Evolutionary conservation across 2,113 vertebrate genomes (phyloP), one percentile per base, ranked within the genome.

Genomic region (Elaphurus davidianus): DNA sequence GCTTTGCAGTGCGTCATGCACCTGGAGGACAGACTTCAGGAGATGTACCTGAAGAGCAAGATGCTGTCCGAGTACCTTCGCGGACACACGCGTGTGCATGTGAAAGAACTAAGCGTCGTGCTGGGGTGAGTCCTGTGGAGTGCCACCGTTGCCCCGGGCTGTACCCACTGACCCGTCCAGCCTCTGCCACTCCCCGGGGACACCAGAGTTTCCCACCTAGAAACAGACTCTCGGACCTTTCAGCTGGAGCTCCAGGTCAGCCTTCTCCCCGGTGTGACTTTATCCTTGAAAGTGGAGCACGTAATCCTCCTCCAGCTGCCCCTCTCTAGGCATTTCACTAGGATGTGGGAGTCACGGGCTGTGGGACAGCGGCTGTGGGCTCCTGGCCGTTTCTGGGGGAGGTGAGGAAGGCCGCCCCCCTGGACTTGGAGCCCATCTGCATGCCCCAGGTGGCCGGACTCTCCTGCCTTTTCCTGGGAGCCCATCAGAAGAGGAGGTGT

Each of bases 41-140:
- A 99, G 98, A 98, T 99, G 98, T 99, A 99, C 98, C 99, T 99
- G 86, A 99, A 99, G 97, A 99, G 99, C 98, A 99, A 99, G 98
- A 99, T 99, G 99, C 99, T 99, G 57, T 99, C 99, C 10, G 99
- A 99, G 89, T 99, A 99, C 96, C 99, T 99, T 76, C 99, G 99
- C 95, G 99, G 99, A 95, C 99, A 99, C 86, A 99, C 99, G 7
- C 98, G 99, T 97, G 99, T 99, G 64, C 99, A 99, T 16, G 99
- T 99, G 60, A 99, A 99, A 98, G 99, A 99, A 91, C 98, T 99
- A 91, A 99, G 99, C 83, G 97, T 99, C 54, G 99, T 99, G 0
- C 93, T 99, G 97, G 99, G 99, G 99, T 99, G 97, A 99, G 99
- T 99, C 21, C 82, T 21, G 16, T 36, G 84, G 59, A 5, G 5